Conservation (phyloP, 2,888 invertebrate genomes). For the Calliphora vomitoria region DNA sequence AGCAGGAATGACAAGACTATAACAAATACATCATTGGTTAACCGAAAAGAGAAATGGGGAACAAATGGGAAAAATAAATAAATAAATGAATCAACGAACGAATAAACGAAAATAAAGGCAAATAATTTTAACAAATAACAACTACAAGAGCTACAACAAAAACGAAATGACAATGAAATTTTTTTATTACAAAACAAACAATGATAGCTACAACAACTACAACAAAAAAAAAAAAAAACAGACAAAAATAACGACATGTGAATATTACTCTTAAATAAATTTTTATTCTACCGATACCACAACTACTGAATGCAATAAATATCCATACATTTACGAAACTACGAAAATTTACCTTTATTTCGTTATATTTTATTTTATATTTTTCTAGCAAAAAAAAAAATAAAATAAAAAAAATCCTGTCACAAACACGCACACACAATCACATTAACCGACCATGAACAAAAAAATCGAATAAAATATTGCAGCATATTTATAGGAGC, state of each 20-base stretch:
- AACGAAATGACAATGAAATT: conserved; percentile 37
- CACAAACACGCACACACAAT: conserved; percentile 32
- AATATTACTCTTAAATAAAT: conserved; percentile 45
- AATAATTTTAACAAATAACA: conserved; percentile 17
- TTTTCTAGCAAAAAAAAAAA: too few species aligned
- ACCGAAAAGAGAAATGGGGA: conserved; percentile 28
- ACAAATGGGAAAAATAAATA: conserved; percentile 1
- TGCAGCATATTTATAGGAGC: conserved; percentile 71
- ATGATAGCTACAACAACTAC: too few species aligned
- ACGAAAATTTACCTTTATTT: conserved; percentile 26
- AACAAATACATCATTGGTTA: conserved; percentile 47
- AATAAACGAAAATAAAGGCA: not conserved
- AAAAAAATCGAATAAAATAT: conserved; percentile 48
- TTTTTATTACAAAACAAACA: conserved; percentile 43
- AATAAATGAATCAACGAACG: conserved; percentile 32
- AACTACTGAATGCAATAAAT: conserved; percentile 53
- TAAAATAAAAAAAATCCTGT: conserved; percentile 19
- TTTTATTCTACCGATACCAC: conserved; percentile 53
- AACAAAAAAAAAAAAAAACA: conserved; percentile 21
- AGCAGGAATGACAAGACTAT: not conserved
- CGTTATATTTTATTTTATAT: not conserved
- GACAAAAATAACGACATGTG: conserved; percentile 6
- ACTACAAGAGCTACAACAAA: conserved; percentile 33
- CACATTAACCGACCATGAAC: not conserved
- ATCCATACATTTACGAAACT: conserved; percentile 24